Evolutionary conservation across 2,113 vertebrate genomes (phyloP).

Genomic region (Grammatotria lemairii): DNA sequence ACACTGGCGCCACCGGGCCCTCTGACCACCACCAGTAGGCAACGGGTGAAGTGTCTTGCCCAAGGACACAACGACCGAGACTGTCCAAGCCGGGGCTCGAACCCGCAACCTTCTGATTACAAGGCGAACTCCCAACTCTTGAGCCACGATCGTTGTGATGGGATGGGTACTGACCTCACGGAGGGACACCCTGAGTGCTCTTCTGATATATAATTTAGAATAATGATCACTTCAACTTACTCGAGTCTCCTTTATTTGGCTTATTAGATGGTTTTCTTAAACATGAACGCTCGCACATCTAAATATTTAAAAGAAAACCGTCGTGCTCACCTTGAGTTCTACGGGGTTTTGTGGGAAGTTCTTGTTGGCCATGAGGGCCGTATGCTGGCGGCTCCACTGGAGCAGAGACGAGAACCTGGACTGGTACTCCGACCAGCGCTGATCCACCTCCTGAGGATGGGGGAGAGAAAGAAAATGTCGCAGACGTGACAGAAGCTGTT

Average conservation of each 20-base stretch:
- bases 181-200: background rate
- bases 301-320: background rate
- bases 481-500: background rate
- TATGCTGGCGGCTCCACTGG: conserved; percentile 95
- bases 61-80: no score
- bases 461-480: background rate
- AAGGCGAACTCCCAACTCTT: no score
- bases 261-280: background rate
- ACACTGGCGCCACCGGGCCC: no score
- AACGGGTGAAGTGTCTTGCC: no score
- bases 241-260: background rate
- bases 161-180: accelerated
- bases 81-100: no score
- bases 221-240: background rate
- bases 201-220: background rate
- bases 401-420: conserved; percentile 83
- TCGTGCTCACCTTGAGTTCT: conserved; percentile 85
- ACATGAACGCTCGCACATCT: background rate
- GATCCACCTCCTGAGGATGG: conserved; percentile 84
- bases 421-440: conserved; percentile 92
- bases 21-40: no score
- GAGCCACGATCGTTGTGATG: no score
- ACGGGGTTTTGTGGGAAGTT: conserved; percentile 95
- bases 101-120: no score
- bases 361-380: conserved; percentile 88